Evolutionary conservation across 1,140 invertebrate genomes (phyloP).

Genomic region (Nasonia giraulti): DNA sequence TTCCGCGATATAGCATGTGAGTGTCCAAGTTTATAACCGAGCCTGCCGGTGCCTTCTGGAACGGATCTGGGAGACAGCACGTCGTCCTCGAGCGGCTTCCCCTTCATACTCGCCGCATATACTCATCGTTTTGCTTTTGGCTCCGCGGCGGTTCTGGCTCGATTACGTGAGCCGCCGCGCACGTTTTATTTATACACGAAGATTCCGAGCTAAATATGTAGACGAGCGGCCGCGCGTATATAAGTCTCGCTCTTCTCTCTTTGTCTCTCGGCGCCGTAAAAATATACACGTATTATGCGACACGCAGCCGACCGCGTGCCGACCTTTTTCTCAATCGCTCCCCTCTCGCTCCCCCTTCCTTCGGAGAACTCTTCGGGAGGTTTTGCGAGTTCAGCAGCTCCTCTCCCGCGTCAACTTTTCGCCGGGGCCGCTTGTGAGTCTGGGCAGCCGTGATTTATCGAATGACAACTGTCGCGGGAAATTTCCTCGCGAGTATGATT

Average conservation of each 20-base stretch:
- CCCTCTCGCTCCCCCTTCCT: neutral
- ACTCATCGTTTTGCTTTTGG: neutral
- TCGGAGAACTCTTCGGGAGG: neutral
- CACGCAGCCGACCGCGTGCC: neutral
- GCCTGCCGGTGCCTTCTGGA: too few relatives aligned
- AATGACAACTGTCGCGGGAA: too few relatives aligned
- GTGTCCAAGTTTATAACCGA: neutral
- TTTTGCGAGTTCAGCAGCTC: neutral
- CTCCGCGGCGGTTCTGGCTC: neutral
- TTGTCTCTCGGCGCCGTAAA: conserved; percentile 17
- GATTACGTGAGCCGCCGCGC: conserved; percentile 41
- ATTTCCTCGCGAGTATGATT: too few relatives aligned
- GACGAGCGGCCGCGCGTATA: neutral
- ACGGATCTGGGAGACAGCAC: too few relatives aligned
- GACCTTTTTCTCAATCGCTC: neutral
- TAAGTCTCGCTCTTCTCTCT: neutral
- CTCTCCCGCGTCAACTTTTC: too few relatives aligned
- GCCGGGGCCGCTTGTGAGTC: too few relatives aligned
- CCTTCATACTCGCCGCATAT: neutral
- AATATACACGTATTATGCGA: neutral
- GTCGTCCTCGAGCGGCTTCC: neutral
- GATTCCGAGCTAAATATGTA: conserved; percentile 50
- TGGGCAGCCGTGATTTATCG: too few relatives aligned
- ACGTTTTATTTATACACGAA: conserved; percentile 49
- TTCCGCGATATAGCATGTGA: neutral